These are phyloP conservation scores for Caenorhabditis sp. DNA, from an alignment of 2,888 invertebrate species.

Conservation along the genomic window DNA sequence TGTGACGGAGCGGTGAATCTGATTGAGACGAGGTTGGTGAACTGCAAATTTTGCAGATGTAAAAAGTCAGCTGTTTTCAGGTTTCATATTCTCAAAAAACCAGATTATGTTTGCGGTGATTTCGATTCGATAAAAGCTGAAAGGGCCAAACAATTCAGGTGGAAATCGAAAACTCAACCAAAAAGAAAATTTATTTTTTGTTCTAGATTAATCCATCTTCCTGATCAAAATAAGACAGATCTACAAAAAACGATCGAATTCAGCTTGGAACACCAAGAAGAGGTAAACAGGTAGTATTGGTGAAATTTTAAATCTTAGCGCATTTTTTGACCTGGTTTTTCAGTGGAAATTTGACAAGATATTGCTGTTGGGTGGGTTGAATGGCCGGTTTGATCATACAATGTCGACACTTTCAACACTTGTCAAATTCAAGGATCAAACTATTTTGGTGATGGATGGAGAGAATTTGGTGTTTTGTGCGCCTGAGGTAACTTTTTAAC, in stretches of 20 bases:
- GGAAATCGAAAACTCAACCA: not conserved
- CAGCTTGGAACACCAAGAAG: slow-evolving; percentile 12
- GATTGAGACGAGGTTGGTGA: slow-evolving; percentile 38
- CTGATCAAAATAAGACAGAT: slow-evolving; percentile 49
- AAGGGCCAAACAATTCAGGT: not conserved
- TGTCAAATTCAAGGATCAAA: not conserved
- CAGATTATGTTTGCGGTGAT: slow-evolving; percentile 55
- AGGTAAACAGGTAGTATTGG: not conserved
- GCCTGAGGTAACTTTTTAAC: slow-evolving; percentile 13
- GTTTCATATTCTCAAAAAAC: slow-evolving; percentile 6
- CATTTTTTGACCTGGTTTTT: not conserved
- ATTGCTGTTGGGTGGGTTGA: slow-evolving; percentile 41
- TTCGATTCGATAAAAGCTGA: slow-evolving; percentile 56
- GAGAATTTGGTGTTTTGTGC: slow-evolving; percentile 30
- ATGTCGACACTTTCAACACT: slow-evolving; percentile 58
- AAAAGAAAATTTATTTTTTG: slow-evolving; percentile 9
- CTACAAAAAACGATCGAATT: slow-evolving; percentile 26
- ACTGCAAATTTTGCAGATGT: not conserved
- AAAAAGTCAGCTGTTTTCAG: too few relatives aligned
- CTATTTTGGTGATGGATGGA: slow-evolving; percentile 24
- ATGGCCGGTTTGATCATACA: slow-evolving; percentile 66
- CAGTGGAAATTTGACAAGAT: slow-evolving; percentile 28
- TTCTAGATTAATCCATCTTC: slow-evolving; percentile 38
- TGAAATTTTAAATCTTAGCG: not conserved
- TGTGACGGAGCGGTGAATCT: slow-evolving; percentile 64